Percentiles rank a stretch among this genome's conserved stretches.
Conservation (phyloP, 2,797 vertebrate genomes). For the Monodelphis domestica region DNA sequence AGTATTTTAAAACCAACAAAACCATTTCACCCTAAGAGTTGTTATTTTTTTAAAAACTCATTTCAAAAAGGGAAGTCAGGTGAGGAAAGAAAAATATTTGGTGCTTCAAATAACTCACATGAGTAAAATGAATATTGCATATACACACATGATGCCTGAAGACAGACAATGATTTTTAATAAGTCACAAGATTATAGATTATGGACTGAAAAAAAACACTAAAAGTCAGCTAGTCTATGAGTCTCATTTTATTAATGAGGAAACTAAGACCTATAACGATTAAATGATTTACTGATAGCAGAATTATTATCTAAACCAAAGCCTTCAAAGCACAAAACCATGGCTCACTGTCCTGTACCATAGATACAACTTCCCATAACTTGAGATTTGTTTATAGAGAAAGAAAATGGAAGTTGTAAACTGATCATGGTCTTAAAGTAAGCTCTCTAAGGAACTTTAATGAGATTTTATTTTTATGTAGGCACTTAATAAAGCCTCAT, state of each 20-base stretch:
- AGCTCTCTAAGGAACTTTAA: background rate
- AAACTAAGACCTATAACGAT: constrained; percentile 26
- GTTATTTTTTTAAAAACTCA: constrained; percentile 55
- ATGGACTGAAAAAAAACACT: background rate
- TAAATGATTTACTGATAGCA: background rate
- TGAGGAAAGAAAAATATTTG: constrained; percentile 30
- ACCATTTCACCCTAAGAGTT: too few species aligned
- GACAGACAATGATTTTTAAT: background rate
- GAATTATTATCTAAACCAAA: background rate
- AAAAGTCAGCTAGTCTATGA: background rate
- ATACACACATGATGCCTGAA: constrained; percentile 4
- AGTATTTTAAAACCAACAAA: too few species aligned
- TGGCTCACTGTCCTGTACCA: background rate
- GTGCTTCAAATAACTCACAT: constrained; percentile 13
- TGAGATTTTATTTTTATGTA: background rate
- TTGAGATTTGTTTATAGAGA: background rate
- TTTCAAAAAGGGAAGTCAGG: constrained; percentile 62
- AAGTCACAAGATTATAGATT: background rate
- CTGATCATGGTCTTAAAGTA: background rate
- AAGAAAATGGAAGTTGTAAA: background rate
- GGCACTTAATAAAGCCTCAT: background rate
- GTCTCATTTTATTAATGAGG: background rate
- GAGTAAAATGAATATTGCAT: background rate
- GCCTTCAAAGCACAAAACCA: background rate
- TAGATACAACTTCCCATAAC: background rate